Evolutionary conservation across 2,797 vertebrate genomes (phyloP), one percentile per base, ranked within the genome.

Genomic region (Ctenopoma multispine): DNA sequence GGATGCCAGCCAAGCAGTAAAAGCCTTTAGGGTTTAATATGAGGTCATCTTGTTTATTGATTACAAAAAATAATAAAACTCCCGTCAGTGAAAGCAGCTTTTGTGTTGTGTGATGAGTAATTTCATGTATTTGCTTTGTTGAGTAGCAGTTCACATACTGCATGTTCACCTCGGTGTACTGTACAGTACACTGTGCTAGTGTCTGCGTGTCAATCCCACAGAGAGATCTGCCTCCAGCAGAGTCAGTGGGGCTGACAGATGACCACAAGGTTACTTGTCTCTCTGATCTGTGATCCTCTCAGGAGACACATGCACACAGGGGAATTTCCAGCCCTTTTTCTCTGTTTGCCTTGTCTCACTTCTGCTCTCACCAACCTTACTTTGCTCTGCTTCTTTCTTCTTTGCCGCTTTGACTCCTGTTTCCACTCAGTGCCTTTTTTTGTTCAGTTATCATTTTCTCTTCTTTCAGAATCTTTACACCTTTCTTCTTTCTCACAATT

Each of bases 251-350:
- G 56, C 60, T 79, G 88, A 89, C 86, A 81, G 88, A 84, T 65
- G 87, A 88, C 64, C 82, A 79, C 71, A 82, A 87, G 88, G 89
- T 90, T 85, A 83, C 74, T 75, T 43, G 40, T 77, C 74, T 83
- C 78, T 75, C 72, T 82, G 82, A 86, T 88, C 77, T 85, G 67
- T 79, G 83, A 82, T 79, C 79, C 76, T 81, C 77, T 86, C 85
- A 29, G 38, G 83, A 87, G 86, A 79, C 67, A 14, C 62, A 38
- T 50, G 65, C 57, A 77, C 75, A 74, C 77, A 46, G 72, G 69
- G 68, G 48, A 57, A 83, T 73, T 55, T 72, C 56, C 38, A 31
- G 38, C 66, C 72, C 43, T 11, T 79, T 61, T 65, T 62, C 43
- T 59, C 20, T 29, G 36, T 17, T 11, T 61, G 38, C 64, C 38